A percentile compares a stretch with the other conserved stretches of the same genome.
Conservation (phyloP, 2,888 invertebrate genomes). For the Microplitis deprimator region DNA sequence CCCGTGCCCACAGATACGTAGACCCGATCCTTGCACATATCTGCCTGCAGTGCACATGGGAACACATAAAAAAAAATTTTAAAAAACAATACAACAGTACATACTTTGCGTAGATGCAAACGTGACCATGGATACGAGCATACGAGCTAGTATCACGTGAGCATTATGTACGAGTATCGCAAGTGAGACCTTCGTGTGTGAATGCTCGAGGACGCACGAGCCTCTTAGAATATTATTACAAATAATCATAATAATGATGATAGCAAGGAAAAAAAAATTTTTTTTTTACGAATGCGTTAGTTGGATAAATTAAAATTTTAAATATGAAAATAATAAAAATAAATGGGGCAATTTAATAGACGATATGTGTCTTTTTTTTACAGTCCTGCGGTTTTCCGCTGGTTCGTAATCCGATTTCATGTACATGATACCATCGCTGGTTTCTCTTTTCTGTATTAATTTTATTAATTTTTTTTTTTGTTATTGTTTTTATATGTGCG, state of each 20-base stretch:
- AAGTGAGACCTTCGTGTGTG: conserved; percentile 33
- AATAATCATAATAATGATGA: conserved; percentile 11
- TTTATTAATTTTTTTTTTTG: not conserved
- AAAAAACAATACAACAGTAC: conserved; percentile 2
- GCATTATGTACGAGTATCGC: conserved; percentile 24
- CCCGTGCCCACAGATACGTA: conserved; percentile 6
- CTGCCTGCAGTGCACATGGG: not conserved
- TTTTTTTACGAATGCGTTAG: not conserved
- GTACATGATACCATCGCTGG: not conserved
- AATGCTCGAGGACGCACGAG: conserved; percentile 31
- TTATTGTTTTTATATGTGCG: not conserved
- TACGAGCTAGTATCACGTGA: conserved; percentile 35
- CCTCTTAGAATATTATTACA: conserved; percentile 15
- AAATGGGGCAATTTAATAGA: not conserved
- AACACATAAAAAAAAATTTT: not conserved
- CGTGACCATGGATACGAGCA: conserved; percentile 39
- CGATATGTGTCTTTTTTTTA: not conserved
- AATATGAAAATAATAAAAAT: not conserved
- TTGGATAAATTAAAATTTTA: not conserved
- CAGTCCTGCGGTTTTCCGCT: conserved; percentile 2
- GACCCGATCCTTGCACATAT: conserved; percentile 10
- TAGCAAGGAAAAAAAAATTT: not conserved
- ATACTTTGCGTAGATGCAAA: conserved; percentile 30
- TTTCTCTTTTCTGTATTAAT: not conserved
- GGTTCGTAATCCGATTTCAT: not conserved